Evolutionary conservation across 1,140 invertebrate species (phyloP).

Genomic region (Pseudoatta argentina): DNA sequence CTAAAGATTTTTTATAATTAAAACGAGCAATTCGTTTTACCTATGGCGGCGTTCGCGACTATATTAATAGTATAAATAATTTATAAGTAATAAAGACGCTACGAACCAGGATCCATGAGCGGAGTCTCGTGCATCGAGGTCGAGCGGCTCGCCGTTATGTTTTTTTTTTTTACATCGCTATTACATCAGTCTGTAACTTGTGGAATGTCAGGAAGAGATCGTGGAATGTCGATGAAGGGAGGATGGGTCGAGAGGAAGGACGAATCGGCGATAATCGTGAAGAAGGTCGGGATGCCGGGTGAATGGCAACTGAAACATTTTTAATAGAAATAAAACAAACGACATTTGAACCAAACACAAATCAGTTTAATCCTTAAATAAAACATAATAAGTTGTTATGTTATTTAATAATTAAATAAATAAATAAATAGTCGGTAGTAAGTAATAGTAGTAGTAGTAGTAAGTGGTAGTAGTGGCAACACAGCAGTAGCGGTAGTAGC

Average conservation of each 20-base stretch:
- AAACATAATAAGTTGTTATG: conserved; percentile 85
- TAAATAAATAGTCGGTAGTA: conserved; percentile 85
- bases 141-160: conserved; percentile 25
- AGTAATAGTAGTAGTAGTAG: conserved; percentile 61
- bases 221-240: conserved; percentile 28
- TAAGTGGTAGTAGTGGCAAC: conserved; percentile 45
- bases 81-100: conserved; percentile 58
- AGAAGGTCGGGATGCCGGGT: conserved; percentile 53
- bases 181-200: conserved; percentile 64
- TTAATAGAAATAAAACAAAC: conserved; percentile 84
- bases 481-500: conserved; percentile 44
- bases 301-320: conserved; percentile 79
- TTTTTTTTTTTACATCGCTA: conserved; percentile 19
- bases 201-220: conserved; percentile 68
- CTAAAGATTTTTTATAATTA: neutral
- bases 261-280: conserved; percentile 32
- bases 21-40: neutral
- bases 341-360: conserved; percentile 86
- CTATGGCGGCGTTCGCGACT: conserved; percentile 6
- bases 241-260: conserved; percentile 41
- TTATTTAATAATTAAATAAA: conserved; percentile 86
- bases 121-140: conserved; percentile 47
- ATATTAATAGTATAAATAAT: conserved; percentile 29
- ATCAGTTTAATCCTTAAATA: conserved; percentile 87
- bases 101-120: conserved; percentile 68